Conservation (phyloP, 2,113 vertebrate species). For the pig (Sus scrofa) region T2T-Sscrofa CM000826.6:108164501-108165000, state of each 20-base stretch:
- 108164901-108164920: not conserved
- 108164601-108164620: conserved; percentile 98
- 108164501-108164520: conserved; percentile 99
- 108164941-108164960: not conserved
- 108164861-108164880: conserved; percentile 3
- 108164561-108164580: conserved; percentile 99
- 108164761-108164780: not conserved
- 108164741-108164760: not conserved
- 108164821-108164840: not conserved
- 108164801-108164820: not conserved
- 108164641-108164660: conserved; percentile 98
- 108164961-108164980: not conserved
- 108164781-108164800: conserved; percentile 15
- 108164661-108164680: conserved; percentile 90
- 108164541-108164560: conserved; percentile 93
- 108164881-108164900: not conserved
- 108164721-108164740: conserved; percentile 76
- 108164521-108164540: conserved; percentile 99
- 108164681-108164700: not conserved
- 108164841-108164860: not conserved
- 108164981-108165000: not conserved
- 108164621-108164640: conserved; percentile 96
- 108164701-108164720: conserved; percentile 46
- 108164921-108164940: not conserved
- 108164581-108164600: conserved; percentile 97